Percentiles rank a stretch among this genome's conserved stretches.
Conservation (phyloP, 2,888 invertebrate species). For the Ichneumoninae sp. region DNA sequence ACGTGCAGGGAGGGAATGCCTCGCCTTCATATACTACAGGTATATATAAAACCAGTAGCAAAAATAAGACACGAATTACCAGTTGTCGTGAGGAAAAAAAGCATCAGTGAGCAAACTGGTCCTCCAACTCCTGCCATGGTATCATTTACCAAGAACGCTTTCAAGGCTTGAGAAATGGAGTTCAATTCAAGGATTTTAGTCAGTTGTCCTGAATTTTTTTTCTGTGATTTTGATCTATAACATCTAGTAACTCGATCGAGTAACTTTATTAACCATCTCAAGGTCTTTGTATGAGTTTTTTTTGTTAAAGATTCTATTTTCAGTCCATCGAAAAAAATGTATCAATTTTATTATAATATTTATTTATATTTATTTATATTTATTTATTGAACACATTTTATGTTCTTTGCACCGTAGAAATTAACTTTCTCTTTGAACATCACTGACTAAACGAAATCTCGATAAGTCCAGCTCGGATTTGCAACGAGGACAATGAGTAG, state of each 20-base stretch:
- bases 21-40: conserved; percentile 18
- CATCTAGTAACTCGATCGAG: too few relatives aligned
- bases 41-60: conserved; percentile 5
- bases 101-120: conserved; percentile 22
- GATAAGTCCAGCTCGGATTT: background rate
- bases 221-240: too few relatives aligned
- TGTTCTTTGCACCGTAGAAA: too few relatives aligned
- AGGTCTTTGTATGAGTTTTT: background rate
- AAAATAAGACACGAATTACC: conserved; percentile 45
- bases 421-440: background rate
- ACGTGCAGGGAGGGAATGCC: background rate
- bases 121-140: conserved; percentile 28
- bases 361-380: too few relatives aligned
- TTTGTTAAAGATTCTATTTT: background rate
- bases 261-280: background rate
- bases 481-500: background rate
- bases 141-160: conserved; percentile 22
- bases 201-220: background rate
- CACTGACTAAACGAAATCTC: background rate
- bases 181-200: conserved; percentile 21
- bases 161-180: conserved; percentile 21
- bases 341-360: background rate
- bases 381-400: background rate
- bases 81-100: conserved; percentile 31
- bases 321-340: background rate